phyloP scores from a whole-genome alignment of 2,797 vertebrate genomes.

The Thamnophis elegans region DNA sequence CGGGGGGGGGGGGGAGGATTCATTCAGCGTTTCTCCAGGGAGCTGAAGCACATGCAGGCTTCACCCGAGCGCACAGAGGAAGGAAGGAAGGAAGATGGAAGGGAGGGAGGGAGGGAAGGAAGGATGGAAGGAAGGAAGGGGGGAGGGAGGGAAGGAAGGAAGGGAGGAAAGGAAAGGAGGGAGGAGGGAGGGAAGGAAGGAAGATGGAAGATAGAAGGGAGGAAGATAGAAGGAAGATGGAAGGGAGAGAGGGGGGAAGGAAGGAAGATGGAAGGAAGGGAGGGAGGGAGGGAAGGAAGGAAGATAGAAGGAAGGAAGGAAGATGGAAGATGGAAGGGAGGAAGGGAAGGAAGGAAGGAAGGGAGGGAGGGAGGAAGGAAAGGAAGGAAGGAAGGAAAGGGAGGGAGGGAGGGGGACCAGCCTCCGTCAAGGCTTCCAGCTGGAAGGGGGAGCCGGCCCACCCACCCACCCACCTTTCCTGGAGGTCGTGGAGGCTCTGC shows the following conservation, averaged over 20 bases:
- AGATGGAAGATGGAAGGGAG: too few relatives aligned
- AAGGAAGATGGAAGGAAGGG: too few relatives aligned
- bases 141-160: too few relatives aligned
- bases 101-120: background rate
- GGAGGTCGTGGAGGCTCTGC: constrained; percentile 94
- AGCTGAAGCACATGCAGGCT: background rate
- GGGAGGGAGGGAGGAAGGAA: background rate
- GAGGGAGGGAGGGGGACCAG: too few relatives aligned
- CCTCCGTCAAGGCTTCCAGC: background rate
- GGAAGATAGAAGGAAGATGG: too few relatives aligned
- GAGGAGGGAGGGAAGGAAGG: too few relatives aligned
- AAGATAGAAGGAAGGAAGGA: too few relatives aligned
- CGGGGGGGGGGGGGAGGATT: background rate
- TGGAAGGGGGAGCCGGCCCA: rapidly evolving
- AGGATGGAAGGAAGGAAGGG: rapidly evolving
- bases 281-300: too few relatives aligned
- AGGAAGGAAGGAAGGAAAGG: background rate
- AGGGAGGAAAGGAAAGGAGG: too few relatives aligned
- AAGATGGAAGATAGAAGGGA: too few relatives aligned
- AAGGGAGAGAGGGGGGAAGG: too few relatives aligned
- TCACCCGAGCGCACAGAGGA: background rate
- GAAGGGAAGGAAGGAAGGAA: background rate
- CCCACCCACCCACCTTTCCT: constrained; percentile 89
- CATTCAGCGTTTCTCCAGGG: background rate
- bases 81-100: too few relatives aligned